Base-by-base conservation (phyloP, 2,797 vertebrate genomes). In the Neosilurus hyrtlii region DNA sequence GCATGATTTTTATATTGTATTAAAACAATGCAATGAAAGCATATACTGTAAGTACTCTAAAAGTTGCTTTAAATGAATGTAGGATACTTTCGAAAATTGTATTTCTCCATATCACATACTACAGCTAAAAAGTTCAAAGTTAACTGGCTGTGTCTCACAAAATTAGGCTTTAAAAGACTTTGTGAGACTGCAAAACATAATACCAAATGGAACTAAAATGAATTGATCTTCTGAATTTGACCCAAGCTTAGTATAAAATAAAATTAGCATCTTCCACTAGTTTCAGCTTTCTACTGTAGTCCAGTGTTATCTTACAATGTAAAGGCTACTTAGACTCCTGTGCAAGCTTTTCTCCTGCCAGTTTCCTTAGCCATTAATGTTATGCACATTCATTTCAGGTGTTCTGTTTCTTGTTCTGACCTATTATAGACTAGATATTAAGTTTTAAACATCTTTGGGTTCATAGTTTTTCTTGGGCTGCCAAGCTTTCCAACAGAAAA, bases 401-500 rank as follows among this genome's bases (percentile, higher is more conserved):
- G 7, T 72, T 52, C 70, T 54, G 49, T 72, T 16, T 26, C 14
- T 51, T 71, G 68, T 11, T 9, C 4, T 71, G 22, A 72, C 49
- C n/a, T 72, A 72, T 14, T 72, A 49, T 49, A 72, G 49, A 14
- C n/a, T 0, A 72, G n/a, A 14, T 24, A 26, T 2, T 72, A 12
- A 72, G 24, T 72, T 72, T 24, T 12, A 22, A 52, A 8, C 70
- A 20, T 1, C 71, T 30, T 9, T 56, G 4, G 24, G 24, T 10
- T 73, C 15, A 30, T 54, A 26, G 51, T 73, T 56, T 57, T 74
- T 56, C 52, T 57, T 57, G 18, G 72, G 30, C 57, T 12, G 49
- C 15, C 70, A 26, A 54, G 15, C 56, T 22, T 78, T 59, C 61
- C 35, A 61, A 14, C 59, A 63, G 68, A 66, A 80, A 84, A 84